These are phyloP conservation scores for Falco rusticolus DNA, from an alignment of 2,797 vertebrate genomes.

Conservation along the genomic window DNA sequence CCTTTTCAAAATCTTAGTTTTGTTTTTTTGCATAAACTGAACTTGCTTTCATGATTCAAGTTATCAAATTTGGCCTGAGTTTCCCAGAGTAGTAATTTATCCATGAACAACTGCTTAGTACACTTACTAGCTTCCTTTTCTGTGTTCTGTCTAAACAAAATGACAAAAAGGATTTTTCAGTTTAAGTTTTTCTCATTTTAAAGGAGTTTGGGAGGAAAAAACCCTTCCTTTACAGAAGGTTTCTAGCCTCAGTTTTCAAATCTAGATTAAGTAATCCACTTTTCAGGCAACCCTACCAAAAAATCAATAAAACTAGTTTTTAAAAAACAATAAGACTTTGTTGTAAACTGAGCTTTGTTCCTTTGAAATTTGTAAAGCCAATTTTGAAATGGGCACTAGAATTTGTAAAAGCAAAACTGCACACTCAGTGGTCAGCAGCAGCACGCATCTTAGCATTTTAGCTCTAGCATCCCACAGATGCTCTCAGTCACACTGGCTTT, in stretches of 20 bases:
- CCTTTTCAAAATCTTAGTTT: background rate
- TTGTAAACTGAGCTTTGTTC: background rate
- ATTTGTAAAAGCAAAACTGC: background rate
- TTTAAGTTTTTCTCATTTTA: background rate
- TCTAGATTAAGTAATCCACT: background rate
- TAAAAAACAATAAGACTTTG: background rate
- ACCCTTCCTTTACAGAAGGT: background rate
- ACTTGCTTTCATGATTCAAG: background rate
- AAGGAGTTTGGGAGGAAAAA: accelerated
- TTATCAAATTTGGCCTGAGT: background rate
- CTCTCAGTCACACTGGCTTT: background rate
- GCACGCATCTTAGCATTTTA: background rate
- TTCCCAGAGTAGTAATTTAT: background rate
- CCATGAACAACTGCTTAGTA: background rate
- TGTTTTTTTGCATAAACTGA: background rate
- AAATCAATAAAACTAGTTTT: background rate
- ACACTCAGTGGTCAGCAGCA: background rate
- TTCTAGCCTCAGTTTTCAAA: background rate
- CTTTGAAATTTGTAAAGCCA: background rate
- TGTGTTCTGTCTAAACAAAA: background rate
- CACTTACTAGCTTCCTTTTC: background rate
- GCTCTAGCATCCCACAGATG: background rate
- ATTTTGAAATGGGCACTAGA: background rate
- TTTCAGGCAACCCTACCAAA: background rate
- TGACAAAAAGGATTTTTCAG: background rate